Base-by-base conservation (phyloP, 2,797 vertebrate species). In the Dallia pectoralis region DNA sequence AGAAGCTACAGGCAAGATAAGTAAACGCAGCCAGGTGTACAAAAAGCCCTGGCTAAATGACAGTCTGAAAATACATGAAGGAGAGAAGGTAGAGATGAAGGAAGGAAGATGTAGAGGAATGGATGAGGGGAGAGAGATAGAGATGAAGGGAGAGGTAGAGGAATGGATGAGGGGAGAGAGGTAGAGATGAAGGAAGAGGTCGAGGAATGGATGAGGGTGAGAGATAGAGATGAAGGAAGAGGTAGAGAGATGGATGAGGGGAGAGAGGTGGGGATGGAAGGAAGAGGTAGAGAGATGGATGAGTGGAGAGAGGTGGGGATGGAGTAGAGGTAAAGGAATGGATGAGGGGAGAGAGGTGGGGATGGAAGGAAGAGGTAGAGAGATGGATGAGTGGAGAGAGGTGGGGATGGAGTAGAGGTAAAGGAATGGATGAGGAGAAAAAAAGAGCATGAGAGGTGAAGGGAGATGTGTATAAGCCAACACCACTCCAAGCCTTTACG, bases 31-130 rank as follows among this genome's bases (percentile, higher is more conserved):
- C 25, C 65, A 32, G n/a, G 33, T 73, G 74, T 44, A 61, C 61
- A 47, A 67, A 74, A 44, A 77, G 75, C 66, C 72, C 75, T 81
- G 73, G 70, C 70, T 56, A 75, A 77, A 81, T 77, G 71, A 77
- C 44, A 61, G 65, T 56, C 1, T 22, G n/a, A 25, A n/a, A 8
- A 36, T 3, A 36, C 40, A 44, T 44, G 40, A 44, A 3, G 8
- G 7, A 8, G 40, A 9, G 40, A 36, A n/a, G 33, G 40, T 44
- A 44, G 40, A 44, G 40, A n/a, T n/a, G 8, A 9, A 44, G 8
- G 12, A n/a, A n/a, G 7, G 51, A 53, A 14, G n/a, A n/a, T n/a
- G n/a, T n/a, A n/a, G n/a, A n/a, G n/a, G n/a, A n/a, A n/a, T n/a
- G 19, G 51, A 22, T 53, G 18, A 53, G 51, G 6, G 18, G n/a